phyloP scores from a whole-genome alignment of 1,140 invertebrate genomes.

The Calliphora vicina region DNA sequence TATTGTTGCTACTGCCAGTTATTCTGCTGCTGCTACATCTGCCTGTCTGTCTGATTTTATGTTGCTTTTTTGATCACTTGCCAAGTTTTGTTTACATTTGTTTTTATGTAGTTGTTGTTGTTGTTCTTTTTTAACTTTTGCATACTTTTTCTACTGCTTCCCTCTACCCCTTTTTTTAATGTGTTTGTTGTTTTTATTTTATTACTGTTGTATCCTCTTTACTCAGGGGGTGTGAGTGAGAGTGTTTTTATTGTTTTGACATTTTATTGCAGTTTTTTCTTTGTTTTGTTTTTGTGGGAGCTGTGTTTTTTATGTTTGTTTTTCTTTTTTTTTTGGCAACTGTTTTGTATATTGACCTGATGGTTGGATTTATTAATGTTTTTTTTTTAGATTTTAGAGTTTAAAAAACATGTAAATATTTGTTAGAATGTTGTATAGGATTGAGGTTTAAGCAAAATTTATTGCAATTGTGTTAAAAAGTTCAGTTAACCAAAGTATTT shows the following conservation, averaged over 20 bases:
- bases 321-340: neutral
- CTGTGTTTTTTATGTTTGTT: neutral
- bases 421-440: neutral
- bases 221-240: neutral
- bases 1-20: conserved; percentile 1
- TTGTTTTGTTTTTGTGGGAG: neutral
- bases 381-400: neutral
- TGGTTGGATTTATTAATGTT: neutral
- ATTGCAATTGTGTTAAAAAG: neutral
- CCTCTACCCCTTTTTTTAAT: neutral
- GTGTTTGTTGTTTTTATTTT: neutral
- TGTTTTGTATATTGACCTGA: neutral
- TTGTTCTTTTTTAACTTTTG: neutral
- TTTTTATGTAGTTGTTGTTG: conserved; percentile 22
- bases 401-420: neutral
- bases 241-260: neutral
- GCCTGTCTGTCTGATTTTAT: neutral
- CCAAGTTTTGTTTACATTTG: conserved; percentile 45
- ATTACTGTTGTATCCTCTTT: neutral
- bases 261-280: neutral
- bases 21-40: neutral
- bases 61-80: conserved; percentile 37
- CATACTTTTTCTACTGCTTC: neutral
- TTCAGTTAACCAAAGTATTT: too few species aligned
- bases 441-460: neutral